Base-by-base conservation (phyloP, 2,113 vertebrate genomes). In the Microtus pennsylvanicus region DNA sequence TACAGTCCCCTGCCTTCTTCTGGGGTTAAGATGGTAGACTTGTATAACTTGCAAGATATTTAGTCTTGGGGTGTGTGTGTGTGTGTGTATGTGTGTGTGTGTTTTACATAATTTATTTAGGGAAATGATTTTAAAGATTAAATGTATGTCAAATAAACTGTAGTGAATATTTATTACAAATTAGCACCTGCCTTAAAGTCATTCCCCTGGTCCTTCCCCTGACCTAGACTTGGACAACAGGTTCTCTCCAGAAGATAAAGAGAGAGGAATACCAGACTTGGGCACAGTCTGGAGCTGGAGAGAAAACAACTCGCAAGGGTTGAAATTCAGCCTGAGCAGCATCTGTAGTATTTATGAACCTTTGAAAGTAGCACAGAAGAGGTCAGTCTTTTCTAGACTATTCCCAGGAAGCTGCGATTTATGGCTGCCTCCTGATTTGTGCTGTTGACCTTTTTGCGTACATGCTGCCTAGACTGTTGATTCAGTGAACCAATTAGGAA, bases 41-140 rank as follows among this genome's bases (percentile, higher is more conserved):
- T 63, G 33, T 61, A 45, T 45, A 38, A 3, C 67, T 63, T 26
- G 6, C 33, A 82, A 58, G 19, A 52, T 52, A 70, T 21, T 87
- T 22, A 33, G 28, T 89, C 10, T 89, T 38, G 6, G 24, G 1
- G 8, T 17, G n/a, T 63, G 61, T 30, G 38, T 67, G n/a, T 38
- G 38, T 82, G 38, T 67, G n/a, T 38, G 38, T 82, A n/a, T 45
- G 9, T 45, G 13, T 85, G 38, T 30, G 38, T 67, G n/a, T 38
- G 26, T 82, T 7, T 47, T 30, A 75, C n/a, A 50, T 76, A 2
- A 22, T 92, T 94, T 93, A 72, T 88, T 86, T 89, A 78, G 52
- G 61, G 24, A 90, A 93, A 35, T 91, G 17, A 4, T 72, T 82
- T 94, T 80, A 91, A 95, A 77, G 90, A 93, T 24, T 8, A 24